These are phyloP conservation scores for Heterocephalus glaber DNA, from an alignment of 2,113 vertebrate species.

Conservation along the genomic window DNA sequence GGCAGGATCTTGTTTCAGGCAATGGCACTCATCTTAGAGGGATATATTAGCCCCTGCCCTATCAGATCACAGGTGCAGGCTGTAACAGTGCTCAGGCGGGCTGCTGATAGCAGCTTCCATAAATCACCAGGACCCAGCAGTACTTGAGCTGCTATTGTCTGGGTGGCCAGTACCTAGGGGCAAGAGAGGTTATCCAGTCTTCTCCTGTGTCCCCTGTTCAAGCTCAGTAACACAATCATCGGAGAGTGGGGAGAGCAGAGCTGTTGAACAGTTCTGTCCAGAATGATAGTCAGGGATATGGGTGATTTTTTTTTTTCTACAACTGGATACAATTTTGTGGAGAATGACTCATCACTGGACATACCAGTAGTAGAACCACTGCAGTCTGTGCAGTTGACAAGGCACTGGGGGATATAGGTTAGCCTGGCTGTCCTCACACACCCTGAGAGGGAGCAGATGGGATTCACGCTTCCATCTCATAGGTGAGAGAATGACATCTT, in stretches of 20 bases:
- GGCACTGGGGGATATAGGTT: constrained; percentile 33
- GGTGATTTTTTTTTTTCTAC: constrained; percentile 71
- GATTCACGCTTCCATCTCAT: neutral
- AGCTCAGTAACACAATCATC: neutral
- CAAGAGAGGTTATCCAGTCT: neutral
- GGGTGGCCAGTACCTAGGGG: neutral
- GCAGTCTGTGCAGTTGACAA: constrained; percentile 60
- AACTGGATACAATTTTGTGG: constrained; percentile 77
- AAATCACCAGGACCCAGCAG: neutral
- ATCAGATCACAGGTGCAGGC: neutral
- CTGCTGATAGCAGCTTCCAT: neutral
- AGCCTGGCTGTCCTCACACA: constrained; percentile 6
- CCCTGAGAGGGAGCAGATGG: neutral
- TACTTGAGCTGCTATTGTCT: neutral
- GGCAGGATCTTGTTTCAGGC: constrained; percentile 14
- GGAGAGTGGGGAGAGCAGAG: constrained; percentile 17
- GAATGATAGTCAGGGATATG: constrained; percentile 68
- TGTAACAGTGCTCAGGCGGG: neutral
- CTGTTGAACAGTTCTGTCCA: neutral
- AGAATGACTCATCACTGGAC: constrained; percentile 67
- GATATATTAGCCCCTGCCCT: neutral
- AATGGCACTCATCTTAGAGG: neutral
- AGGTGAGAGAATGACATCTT: neutral
- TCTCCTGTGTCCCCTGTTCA: neutral
- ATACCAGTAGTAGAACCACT: constrained; percentile 47